A percentile compares a stretch with the other conserved stretches of the same genome.
These are phyloP conservation scores for Cerastoderma edule DNA, from an alignment of 2,888 invertebrate species.

Conservation along the genomic window DNA sequence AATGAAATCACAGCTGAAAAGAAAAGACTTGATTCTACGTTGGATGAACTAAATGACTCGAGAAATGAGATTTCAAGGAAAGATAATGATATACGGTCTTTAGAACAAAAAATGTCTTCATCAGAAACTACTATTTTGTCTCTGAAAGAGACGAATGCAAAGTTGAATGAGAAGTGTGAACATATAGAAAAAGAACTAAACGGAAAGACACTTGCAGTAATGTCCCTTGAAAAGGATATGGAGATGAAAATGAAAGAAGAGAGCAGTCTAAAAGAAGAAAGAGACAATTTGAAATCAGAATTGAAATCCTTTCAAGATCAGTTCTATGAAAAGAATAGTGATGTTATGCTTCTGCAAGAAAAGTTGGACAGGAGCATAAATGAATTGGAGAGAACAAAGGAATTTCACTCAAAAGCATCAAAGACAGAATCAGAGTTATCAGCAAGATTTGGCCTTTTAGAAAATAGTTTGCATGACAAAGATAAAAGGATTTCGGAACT, in stretches of 20 bases:
- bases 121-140: conserved; percentile 23
- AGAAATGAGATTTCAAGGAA: conserved; percentile 26
- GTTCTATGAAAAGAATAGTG: conserved; percentile 60
- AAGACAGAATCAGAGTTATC: conserved; percentile 60
- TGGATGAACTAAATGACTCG: conserved; percentile 25
- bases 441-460: conserved; percentile 47
- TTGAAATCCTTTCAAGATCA: conserved; percentile 47
- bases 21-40: conserved; percentile 18
- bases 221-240: conserved; percentile 48
- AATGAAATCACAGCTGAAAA: conserved; percentile 23
- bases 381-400: conserved; percentile 52
- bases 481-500: conserved; percentile 49
- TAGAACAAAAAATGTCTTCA: conserved; percentile 35
- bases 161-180: conserved; percentile 36
- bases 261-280: conserved; percentile 30
- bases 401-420: conserved; percentile 51
- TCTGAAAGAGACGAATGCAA: conserved; percentile 35
- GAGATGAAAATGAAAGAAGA: conserved; percentile 39
- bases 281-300: conserved; percentile 31
- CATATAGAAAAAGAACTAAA: conserved; percentile 43
- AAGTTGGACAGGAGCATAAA: conserved; percentile 43
- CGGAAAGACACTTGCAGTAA: conserved; percentile 31
- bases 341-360: conserved; percentile 46
- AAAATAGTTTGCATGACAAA: conserved; percentile 49
- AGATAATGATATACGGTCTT: conserved; percentile 35